Base-by-base conservation (phyloP, 2,113 vertebrate species). In the Atherinomorus stipes region DNA sequence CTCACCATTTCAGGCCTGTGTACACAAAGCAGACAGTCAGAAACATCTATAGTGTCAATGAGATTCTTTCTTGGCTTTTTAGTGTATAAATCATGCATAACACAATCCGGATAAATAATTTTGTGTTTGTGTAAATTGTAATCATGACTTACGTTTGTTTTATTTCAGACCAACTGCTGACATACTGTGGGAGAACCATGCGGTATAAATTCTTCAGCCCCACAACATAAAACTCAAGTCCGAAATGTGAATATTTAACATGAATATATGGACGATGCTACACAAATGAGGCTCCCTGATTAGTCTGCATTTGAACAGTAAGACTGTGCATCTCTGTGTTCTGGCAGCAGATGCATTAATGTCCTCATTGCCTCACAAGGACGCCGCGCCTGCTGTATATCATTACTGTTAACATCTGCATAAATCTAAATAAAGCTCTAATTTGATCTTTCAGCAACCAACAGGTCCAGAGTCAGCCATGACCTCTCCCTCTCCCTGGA, bases 401-500 rank as follows among this genome's bases (percentile, higher is more conserved):
- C 86, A 91, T 89, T 90, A 90, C 76, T 65, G 72, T 81, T 83
- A 80, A 82, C 85, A 92, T 91, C 85, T 91, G 87, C 89, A 92
- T 91, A 88, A 88, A 92, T 92, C 89, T 90, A 90, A 92, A 92
- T 92, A 92, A 88, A 78, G 62, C 75, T 81, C 74, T 87, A 85
- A 88, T 90, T 90, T 85, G 75, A 89, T 85, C 74, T 71, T 60
- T 72, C 59, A 58, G 59, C 56, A 61, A 65, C 73, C 80, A 84
- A 78, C 82, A 84, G 74, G 84, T 87, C 71, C 34, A 6, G 67
- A 53, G 78, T 85, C 57, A 73, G 82, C 45, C 12, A 76, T 90
- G 86, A 89, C 81, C 90, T 64, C 77, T 25, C 61, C 47, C 74
- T 53, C 81, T 83, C 80, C 71, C 90, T 40, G 45, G 76, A 79